A percentile compares a stretch with the other conserved stretches of the same genome.
These are phyloP conservation scores for Cynopterus sphinx DNA, from an alignment of 2,797 vertebrate species.

Conservation along the genomic window DNA sequence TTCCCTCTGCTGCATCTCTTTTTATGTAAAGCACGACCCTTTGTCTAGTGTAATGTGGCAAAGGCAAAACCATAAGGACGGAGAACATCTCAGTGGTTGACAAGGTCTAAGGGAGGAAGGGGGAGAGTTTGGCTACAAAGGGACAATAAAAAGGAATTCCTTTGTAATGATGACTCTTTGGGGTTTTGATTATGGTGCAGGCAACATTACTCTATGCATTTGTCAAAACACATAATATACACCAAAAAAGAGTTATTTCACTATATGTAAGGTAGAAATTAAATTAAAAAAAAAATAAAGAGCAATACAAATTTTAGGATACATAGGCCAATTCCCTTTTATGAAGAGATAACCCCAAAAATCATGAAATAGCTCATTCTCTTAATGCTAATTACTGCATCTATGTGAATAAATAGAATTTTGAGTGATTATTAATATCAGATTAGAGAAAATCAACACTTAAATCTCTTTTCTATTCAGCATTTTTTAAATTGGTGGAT, in stretches of 20 bases:
- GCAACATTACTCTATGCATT: neutral
- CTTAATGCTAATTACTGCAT: neutral
- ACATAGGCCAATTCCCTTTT: neutral
- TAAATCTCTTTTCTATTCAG: constrained; percentile 60
- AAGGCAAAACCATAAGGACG: neutral
- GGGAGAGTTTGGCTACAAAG: neutral
- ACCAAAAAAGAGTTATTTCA: neutral
- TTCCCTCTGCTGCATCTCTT: neutral
- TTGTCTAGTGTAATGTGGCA: neutral
- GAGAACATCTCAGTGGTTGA: neutral
- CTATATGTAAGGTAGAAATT: neutral
- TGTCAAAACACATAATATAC: neutral
- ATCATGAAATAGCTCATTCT: neutral
- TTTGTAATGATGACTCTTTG: neutral
- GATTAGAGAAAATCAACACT: constrained; percentile 55
- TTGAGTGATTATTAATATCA: constrained; percentile 43
- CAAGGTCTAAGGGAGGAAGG: neutral
- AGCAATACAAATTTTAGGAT: neutral
- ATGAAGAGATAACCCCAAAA: neutral
- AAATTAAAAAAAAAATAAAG: neutral
- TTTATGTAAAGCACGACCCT: neutral
- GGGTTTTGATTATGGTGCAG: neutral
- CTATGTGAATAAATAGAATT: constrained; percentile 54
- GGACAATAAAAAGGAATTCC: neutral
- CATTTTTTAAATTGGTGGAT: constrained; percentile 59